phyloP scores from a whole-genome alignment of 1,140 invertebrate species.

The Diachasmimorpha longicaudata region DNA sequence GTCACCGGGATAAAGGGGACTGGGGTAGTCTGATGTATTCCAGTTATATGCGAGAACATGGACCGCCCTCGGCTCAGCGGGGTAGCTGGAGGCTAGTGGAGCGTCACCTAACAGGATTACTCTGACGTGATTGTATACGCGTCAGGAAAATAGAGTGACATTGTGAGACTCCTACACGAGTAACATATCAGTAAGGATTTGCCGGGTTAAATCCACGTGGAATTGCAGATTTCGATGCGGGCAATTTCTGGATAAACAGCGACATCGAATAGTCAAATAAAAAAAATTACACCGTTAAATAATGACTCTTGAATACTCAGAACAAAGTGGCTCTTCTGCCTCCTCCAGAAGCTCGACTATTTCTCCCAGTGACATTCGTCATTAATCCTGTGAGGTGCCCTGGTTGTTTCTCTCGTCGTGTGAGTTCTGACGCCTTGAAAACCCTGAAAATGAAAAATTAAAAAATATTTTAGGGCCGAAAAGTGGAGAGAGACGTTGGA shows the following conservation, averaged over 20 bases:
- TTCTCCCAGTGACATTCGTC: neutral
- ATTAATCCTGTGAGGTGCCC: neutral
- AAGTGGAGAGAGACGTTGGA: conserved; percentile 7
- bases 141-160: conserved; percentile 57
- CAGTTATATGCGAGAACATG: conserved; percentile 5
- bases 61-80: conserved; percentile 37
- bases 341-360: neutral
- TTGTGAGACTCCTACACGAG: conserved; percentile 39
- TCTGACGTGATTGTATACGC: conserved; percentile 58
- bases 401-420: neutral
- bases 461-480: neutral
- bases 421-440: neutral
- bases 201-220: too few species aligned
- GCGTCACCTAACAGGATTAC: conserved; percentile 57
- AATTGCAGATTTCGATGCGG: too few species aligned
- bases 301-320: neutral
- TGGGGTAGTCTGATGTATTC: neutral
- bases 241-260: too few species aligned
- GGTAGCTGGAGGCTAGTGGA: conserved; percentile 47
- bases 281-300: too few species aligned
- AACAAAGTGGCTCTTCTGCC: neutral
- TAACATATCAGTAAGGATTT: too few species aligned
- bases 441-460: neutral
- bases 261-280: too few species aligned
- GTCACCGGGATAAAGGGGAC: neutral